Evolutionary conservation across 2,797 vertebrate species (phyloP).

Genomic region (Acanthurus tractus): DNA sequence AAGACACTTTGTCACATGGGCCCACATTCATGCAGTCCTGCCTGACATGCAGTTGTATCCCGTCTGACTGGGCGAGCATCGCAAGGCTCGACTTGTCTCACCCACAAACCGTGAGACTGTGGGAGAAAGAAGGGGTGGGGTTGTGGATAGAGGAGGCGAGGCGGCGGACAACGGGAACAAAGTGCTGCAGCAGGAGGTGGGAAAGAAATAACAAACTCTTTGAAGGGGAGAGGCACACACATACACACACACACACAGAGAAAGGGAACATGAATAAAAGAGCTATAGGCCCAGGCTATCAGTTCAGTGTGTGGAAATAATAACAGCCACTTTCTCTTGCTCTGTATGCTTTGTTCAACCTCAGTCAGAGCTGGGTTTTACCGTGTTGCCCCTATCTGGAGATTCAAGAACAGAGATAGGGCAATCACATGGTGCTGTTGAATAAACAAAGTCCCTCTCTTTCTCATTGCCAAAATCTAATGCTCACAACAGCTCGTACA

Average conservation of each 20-base stretch:
- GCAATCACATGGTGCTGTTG: constrained; percentile 43
- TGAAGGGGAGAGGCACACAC: constrained; percentile 15
- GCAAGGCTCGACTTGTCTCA: constrained; percentile 46
- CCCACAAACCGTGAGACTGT: constrained; percentile 33
- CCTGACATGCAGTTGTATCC: constrained; percentile 4
- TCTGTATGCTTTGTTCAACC: constrained; percentile 14
- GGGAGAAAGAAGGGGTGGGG: background rate
- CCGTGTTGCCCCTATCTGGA: constrained; percentile 33
- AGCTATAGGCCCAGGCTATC: background rate
- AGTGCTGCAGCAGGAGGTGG: constrained; percentile 52
- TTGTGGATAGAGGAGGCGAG: constrained; percentile 14
- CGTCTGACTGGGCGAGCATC: constrained; percentile 19
- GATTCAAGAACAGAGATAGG: constrained; percentile 32
- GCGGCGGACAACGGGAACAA: constrained; percentile 34
- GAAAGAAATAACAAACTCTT: constrained; percentile 43
- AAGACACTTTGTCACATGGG: background rate
- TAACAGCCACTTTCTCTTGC: constrained; percentile 4
- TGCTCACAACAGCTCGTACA: constrained; percentile 53
- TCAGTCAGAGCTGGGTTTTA: constrained; percentile 20
- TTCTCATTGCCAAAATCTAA: constrained; percentile 34
- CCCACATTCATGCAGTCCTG: background rate
- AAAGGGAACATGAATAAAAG: constrained; percentile 27
- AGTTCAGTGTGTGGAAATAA: constrained; percentile 5
- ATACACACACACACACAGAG: constrained; percentile 17
- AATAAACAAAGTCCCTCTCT: constrained; percentile 41